Conservation (phyloP, 2,888 invertebrate genomes). For the Pollenia amentaria region DNA sequence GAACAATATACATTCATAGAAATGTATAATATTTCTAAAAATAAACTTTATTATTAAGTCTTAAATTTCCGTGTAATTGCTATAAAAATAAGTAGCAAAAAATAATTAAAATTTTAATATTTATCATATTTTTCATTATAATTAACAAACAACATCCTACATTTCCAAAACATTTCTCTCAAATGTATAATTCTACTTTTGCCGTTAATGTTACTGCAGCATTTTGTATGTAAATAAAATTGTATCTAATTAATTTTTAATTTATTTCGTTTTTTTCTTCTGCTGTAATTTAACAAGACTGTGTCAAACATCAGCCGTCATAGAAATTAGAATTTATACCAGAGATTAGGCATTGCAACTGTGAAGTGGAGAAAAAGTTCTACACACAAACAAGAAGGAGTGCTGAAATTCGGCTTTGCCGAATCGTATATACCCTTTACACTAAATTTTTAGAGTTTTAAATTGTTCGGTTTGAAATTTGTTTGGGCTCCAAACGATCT, state of each 20-base stretch:
- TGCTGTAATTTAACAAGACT: background rate
- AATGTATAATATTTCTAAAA: background rate
- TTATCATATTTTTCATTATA: constrained; percentile 17
- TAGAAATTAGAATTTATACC: constrained; percentile 41
- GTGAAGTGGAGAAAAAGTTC: constrained; percentile 2
- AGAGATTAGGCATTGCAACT: constrained; percentile 35
- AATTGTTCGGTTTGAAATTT: too few relatives aligned
- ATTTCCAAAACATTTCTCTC: background rate
- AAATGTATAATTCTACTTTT: background rate
- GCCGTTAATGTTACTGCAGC: background rate
- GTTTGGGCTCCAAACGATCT: too few relatives aligned
- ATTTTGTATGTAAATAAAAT: constrained; percentile 32
- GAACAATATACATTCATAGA: background rate
- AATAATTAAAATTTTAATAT: constrained; percentile 19
- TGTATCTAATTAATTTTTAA: constrained; percentile 60
- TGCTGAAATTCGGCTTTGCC: too few relatives aligned
- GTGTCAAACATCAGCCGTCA: constrained; percentile 26
- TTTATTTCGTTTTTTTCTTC: constrained; percentile 5
- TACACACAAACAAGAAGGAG: background rate
- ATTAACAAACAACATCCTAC: background rate
- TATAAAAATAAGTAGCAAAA: background rate
- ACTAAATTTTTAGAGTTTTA: too few relatives aligned
- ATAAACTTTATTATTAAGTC: constrained; percentile 11
- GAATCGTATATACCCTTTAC: too few relatives aligned
- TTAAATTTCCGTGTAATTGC: constrained; percentile 12